Evolutionary conservation across 2,888 invertebrate genomes (phyloP), one percentile per base, ranked within the genome.

Genomic region (Pandemis heparana): DNA sequence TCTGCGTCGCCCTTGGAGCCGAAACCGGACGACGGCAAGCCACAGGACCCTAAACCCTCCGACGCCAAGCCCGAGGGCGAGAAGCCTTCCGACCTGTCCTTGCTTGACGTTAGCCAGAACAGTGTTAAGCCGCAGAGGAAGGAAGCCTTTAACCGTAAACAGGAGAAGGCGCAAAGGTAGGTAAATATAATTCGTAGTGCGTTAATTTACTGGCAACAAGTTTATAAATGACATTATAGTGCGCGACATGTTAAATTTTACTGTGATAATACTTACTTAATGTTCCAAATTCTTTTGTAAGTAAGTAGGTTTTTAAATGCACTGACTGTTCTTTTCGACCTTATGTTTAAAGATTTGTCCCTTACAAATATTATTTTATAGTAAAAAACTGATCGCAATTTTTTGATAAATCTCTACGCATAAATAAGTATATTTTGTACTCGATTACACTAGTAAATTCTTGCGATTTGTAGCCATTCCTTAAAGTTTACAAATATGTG

Each of bases 151-250:
- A 71, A 79, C 12, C 85, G 85, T 74, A 92, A 91, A 81, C 91
- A 91, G 70, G 92, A 92, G 75, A 92, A 91, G 81, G 85, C 88
- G 70, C 89, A 91, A 82, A 92, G 92, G 94, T 93, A 86, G 80
- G 74, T 59, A 70, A 66, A 74, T 65, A 46, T 43, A 9, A 5
- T 8, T 60, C 43, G 5, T 18, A 59, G 18, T 12, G 51, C 18
- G 41, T 32, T 39, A 14, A n/a, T 8, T 10, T 8, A 32, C 23
- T 43, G 41, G 39, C 10, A 18, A 16, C 16, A 16, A 61, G n/a
- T 43, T 43, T 1, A 3, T 61, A 1, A 39, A 5, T 10, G 14
- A 60, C 5, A 6, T 5, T n/a, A 46, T 14, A 14, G 14, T 5
- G 46, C n/a, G n/a, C n/a, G 14, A 48, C n/a, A 14, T 14, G 14